phyloP scores from a whole-genome alignment of 2,888 invertebrate species.

The Xiphydria camelus region DNA sequence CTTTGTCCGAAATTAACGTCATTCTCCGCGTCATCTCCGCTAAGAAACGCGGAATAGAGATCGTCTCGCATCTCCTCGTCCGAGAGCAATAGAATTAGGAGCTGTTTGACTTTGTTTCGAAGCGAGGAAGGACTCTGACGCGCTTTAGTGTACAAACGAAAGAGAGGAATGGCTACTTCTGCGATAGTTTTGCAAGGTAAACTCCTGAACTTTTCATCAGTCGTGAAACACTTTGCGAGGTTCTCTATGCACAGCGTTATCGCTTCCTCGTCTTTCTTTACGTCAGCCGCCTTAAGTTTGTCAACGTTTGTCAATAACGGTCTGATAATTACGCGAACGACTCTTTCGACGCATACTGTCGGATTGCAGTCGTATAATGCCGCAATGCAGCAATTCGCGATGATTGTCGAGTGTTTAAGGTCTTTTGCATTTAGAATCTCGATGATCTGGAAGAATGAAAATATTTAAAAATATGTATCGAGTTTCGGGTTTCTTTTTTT shows the following conservation, averaged over 20 bases:
- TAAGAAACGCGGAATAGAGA: constrained; percentile 40
- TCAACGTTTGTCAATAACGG: constrained; percentile 36
- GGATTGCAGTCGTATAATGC: constrained; percentile 61
- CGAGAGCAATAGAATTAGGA: constrained; percentile 37
- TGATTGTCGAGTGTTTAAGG: constrained; percentile 55
- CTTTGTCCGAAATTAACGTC: constrained; percentile 43
- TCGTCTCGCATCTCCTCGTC: constrained; percentile 26
- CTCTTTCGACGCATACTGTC: constrained; percentile 51
- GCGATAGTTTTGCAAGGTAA: constrained; percentile 42
- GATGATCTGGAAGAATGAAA: constrained; percentile 61
- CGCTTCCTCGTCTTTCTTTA: constrained; percentile 40
- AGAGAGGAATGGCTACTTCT: constrained; percentile 43
- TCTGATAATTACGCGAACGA: constrained; percentile 50
- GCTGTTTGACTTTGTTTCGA: constrained; percentile 34
- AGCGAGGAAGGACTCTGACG: constrained; percentile 35
- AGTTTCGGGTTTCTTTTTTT: too few relatives aligned
- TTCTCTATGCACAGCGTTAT: constrained; percentile 48
- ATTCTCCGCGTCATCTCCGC: constrained; percentile 22
- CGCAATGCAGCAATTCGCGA: constrained; percentile 64
- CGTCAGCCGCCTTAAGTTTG: background rate
- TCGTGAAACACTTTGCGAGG: constrained; percentile 49
- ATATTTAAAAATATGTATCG: too few relatives aligned
- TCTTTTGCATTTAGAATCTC: constrained; percentile 59
- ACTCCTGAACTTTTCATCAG: constrained; percentile 46
- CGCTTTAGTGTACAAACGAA: constrained; percentile 39